phyloP scores from a whole-genome alignment of 2,113 vertebrate species.

The Notothenia coriiceps region DNA sequence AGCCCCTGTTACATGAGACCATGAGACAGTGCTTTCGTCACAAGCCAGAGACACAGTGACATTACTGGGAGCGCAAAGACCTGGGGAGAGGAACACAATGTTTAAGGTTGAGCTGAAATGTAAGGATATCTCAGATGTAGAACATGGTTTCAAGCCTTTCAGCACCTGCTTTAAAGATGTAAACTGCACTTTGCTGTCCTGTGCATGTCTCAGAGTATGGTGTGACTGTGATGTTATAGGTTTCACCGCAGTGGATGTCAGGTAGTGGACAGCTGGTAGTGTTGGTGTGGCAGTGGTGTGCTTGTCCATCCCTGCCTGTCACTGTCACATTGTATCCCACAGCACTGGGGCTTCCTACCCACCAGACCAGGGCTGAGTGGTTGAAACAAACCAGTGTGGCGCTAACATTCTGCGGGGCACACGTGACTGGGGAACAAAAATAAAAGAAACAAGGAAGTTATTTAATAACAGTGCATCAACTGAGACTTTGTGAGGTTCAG shows the following conservation, averaged over 20 bases:
- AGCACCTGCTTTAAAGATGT: constrained; percentile 69
- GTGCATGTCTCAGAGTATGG: constrained; percentile 67
- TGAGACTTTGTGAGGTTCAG: background rate
- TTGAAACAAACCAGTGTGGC: constrained; percentile 61
- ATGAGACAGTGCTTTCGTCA: constrained; percentile 62
- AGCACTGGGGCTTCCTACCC: constrained; percentile 57
- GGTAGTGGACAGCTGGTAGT: constrained; percentile 55
- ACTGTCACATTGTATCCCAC: constrained; percentile 66
- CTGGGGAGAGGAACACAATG: constrained; percentile 41
- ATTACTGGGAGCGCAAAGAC: constrained; percentile 66
- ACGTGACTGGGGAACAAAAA: constrained; percentile 66
- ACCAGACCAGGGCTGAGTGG: constrained; percentile 67
- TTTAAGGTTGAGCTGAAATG: constrained; percentile 3
- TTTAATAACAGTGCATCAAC: background rate
- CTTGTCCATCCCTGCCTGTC: constrained; percentile 40
- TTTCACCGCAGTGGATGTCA: constrained; percentile 73
- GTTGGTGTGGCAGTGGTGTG: constrained; percentile 47
- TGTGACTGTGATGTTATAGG: constrained; percentile 63
- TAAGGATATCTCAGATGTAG: background rate
- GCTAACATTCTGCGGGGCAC: constrained; percentile 73
- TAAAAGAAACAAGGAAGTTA: background rate
- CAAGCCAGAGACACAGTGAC: constrained; percentile 52
- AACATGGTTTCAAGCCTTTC: background rate
- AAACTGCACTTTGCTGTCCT: constrained; percentile 54
- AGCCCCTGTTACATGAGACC: constrained; percentile 63